Evolutionary conservation across 2,113 vertebrate genomes (phyloP), one percentile per base, ranked within the genome.

Genomic region (Mesitornis unicolor): DNA sequence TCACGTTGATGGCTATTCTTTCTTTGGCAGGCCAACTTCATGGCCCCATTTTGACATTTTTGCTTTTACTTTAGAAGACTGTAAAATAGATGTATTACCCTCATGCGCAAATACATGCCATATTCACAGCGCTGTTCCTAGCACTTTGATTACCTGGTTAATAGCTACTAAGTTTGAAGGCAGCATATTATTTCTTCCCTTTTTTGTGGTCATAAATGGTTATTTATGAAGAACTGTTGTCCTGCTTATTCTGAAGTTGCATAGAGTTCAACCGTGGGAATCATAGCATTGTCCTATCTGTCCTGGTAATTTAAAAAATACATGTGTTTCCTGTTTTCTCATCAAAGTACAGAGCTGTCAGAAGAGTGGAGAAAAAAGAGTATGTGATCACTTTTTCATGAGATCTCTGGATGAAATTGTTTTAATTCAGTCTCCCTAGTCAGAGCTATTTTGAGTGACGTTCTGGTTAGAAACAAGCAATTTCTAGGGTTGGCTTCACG

Each of bases 261-360:
- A n/a, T 31, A 50, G 63, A 35, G 26, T 38, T 77, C 94, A 84
- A 38, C 28, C 2, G 0, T 56, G n/a, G 35, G 45, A 93, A 81
- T 67, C 38, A 54, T 51, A 61, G 85, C 28, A 69, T 68, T 64
- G 18, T 85, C 38, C 40, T 68, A 15, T 29, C 59, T 94, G 53
- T 74, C 31, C 28, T 69, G 29, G 70, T 91, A 43, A 59, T 78
- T 92, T 79, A 29, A 67, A 86, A 63, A 92, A 70, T 38, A 79
- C 80, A 92, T 24, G 13, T 56, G 59, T 82, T 93, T 95, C 93
- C 89, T 95, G 76, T 89, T 95, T 95, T 89, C 76, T 87, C 29
- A 26, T 77, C 29, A 26, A 89, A 88, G n/a, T 69, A 54, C 18
- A 40, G 53, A 76, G n/a, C 25, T 79, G 56, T 74, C 76, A 79